A percentile compares a stretch with the other conserved stretches of the same genome.
phyloP scores from a whole-genome alignment of 2,888 invertebrate species.

The Limnephilus marmoratus region DNA sequence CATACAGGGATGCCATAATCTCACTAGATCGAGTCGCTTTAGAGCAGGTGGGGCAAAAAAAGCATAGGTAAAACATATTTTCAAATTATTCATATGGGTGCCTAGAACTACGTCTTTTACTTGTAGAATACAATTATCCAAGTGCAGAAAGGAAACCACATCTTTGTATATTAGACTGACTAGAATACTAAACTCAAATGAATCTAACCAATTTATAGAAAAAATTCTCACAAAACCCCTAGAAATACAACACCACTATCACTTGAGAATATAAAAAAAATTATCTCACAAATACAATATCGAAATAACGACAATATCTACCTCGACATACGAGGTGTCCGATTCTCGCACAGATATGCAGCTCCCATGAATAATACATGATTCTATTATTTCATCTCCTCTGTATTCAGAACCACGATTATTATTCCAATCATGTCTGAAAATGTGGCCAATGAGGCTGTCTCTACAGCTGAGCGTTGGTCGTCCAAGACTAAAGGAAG shows the following conservation, averaged over 20 bases:
- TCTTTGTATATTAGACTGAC: not conserved
- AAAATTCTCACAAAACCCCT: not conserved
- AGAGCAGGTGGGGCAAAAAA: too few species aligned
- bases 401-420: not conserved
- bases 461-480: not conserved
- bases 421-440: constrained; percentile 4
- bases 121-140: not conserved
- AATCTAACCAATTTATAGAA: not conserved
- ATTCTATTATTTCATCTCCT: constrained; percentile 22
- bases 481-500: not conserved
- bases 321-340: not conserved
- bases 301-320: not conserved
- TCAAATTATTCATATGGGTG: not conserved
- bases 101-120: not conserved
- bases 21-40: too few species aligned
- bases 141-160: not conserved
- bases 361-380: constrained; percentile 22
- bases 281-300: not conserved
- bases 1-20: too few species aligned
- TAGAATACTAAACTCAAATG: not conserved
- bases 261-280: not conserved
- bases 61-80: not conserved
- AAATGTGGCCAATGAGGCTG: not conserved
- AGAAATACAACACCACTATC: not conserved
- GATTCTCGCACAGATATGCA: not conserved